Conservation (phyloP, 1,140 invertebrate species). For the Drosophila prosaltans region DNA sequence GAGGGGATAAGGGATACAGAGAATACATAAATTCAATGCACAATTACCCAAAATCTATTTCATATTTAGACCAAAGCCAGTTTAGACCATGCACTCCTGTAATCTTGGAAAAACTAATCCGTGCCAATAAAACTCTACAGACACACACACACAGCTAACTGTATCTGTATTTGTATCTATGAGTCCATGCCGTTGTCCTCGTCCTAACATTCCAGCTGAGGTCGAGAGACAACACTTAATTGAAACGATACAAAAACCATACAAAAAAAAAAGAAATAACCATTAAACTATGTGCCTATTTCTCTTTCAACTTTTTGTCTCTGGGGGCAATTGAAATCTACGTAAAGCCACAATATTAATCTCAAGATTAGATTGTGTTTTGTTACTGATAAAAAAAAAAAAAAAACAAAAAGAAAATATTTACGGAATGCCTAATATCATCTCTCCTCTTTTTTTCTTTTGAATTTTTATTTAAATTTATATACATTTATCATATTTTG, state of each 20-base stretch:
- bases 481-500: too few species aligned
- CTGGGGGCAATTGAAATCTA: slow-evolving; percentile 13
- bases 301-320: slow-evolving; percentile 34
- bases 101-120: slow-evolving; percentile 52
- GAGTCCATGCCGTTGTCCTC: slow-evolving; percentile 22
- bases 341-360: slow-evolving; percentile 76
- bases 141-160: background rate
- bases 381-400: slow-evolving; percentile 56
- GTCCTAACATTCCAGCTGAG: slow-evolving; percentile 43
- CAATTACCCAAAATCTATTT: slow-evolving; percentile 17
- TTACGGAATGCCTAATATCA: slow-evolving; percentile 2
- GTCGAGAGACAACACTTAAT: slow-evolving; percentile 24
- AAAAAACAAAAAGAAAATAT: slow-evolving; percentile 42
- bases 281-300: background rate
- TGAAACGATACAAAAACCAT: slow-evolving; percentile 32
- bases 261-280: background rate
- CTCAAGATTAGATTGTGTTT: slow-evolving; percentile 74
- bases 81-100: background rate
- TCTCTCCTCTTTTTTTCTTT: too few species aligned
- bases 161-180: background rate
- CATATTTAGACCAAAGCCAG: background rate
- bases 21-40: slow-evolving; percentile 62
- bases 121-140: slow-evolving; percentile 62
- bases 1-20: slow-evolving; percentile 16
- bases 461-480: too few species aligned